Conservation (phyloP, 1,140 invertebrate species). For the Euura saliciscinereae region DNA sequence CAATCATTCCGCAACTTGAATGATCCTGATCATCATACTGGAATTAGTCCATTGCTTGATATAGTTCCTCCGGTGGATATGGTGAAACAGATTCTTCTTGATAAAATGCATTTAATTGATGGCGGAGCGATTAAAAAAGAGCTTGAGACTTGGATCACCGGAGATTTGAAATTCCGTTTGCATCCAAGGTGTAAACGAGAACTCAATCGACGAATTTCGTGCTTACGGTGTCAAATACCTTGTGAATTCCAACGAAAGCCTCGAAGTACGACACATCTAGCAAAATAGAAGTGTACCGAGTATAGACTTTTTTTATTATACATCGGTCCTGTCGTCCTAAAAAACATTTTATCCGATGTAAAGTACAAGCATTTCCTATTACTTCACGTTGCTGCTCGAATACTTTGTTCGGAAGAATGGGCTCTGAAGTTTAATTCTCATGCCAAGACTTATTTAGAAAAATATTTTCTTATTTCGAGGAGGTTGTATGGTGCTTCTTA, state of each 20-base stretch:
- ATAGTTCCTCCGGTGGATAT: conserved; percentile 18
- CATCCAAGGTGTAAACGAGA: not conserved
- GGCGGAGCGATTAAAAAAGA: conserved; percentile 17
- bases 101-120: conserved; percentile 22
- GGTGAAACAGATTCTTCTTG: conserved; percentile 21
- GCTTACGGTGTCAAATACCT: conserved; percentile 3
- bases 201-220: conserved; percentile 10
- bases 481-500: conserved; percentile 17
- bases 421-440: not conserved
- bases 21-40: conserved; percentile 7
- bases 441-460: conserved; percentile 8
- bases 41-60: conserved; percentile 8
- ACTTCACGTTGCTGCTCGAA: conserved; percentile 16
- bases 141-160: not conserved
- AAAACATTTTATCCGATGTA: conserved; percentile 2
- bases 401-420: conserved; percentile 13
- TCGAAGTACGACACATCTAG: not conserved
- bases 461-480: conserved; percentile 10
- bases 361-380: conserved; percentile 23
- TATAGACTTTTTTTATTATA: conserved; percentile 20
- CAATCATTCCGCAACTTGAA: conserved; percentile 11
- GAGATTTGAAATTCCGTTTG: conserved; percentile 8
- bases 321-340: conserved; percentile 11
- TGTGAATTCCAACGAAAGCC: conserved; percentile 17
- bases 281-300: conserved; percentile 19